phyloP scores from a whole-genome alignment of 2,888 invertebrate species.

The Oxystoma pomonae region DNA sequence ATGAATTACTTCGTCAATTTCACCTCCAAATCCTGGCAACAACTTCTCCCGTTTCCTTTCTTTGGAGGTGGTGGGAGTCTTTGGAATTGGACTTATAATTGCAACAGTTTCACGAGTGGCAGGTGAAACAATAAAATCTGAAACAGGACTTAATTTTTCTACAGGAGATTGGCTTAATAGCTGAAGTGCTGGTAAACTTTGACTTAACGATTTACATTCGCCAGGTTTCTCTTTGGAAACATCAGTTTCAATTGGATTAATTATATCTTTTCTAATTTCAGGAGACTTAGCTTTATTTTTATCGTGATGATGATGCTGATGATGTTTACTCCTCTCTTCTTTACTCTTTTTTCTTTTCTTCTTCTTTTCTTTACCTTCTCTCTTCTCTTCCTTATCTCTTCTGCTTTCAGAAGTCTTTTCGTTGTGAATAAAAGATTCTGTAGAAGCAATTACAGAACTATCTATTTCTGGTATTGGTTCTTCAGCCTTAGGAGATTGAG shows the following conservation, averaged over 20 bases:
- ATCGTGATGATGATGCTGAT: constrained; percentile 63
- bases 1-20: constrained; percentile 66
- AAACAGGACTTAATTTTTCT: constrained; percentile 39
- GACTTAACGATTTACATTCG: constrained; percentile 47
- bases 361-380: constrained; percentile 71
- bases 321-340: constrained; percentile 69
- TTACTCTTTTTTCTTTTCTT: constrained; percentile 82
- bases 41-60: constrained; percentile 59
- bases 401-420: constrained; percentile 28
- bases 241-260: constrained; percentile 28
- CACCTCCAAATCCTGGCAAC: constrained; percentile 62
- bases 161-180: constrained; percentile 57
- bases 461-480: constrained; percentile 44
- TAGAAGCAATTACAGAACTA: constrained; percentile 42
- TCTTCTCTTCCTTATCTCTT: constrained; percentile 47
- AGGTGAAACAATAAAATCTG: constrained; percentile 37
- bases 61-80: constrained; percentile 51
- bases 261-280: constrained; percentile 36
- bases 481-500: constrained; percentile 32
- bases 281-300: constrained; percentile 45
- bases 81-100: constrained; percentile 52
- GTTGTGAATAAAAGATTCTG: constrained; percentile 39
- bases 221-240: constrained; percentile 18
- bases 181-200: constrained; percentile 60
- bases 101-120: constrained; percentile 34